phyloP scores from a whole-genome alignment of 1,140 invertebrate species.

The Conus ventricosus region DNA sequence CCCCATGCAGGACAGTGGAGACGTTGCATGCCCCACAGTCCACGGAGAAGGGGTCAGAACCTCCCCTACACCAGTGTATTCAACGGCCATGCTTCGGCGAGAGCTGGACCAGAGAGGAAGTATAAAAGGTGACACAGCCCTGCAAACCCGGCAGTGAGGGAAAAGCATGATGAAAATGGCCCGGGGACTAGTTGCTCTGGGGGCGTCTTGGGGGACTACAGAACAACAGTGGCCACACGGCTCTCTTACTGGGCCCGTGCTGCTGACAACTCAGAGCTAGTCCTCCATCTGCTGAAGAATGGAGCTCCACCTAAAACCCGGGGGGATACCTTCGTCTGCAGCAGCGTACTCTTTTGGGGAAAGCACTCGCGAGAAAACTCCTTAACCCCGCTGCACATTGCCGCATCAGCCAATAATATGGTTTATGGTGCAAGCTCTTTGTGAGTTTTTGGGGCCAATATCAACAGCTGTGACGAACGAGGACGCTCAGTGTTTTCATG shows the following conservation, averaged over 20 bases:
- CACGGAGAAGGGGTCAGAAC: not conserved
- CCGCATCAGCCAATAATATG: not conserved
- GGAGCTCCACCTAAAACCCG: constrained; percentile 20
- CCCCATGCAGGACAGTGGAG: not conserved
- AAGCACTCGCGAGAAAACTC: not conserved
- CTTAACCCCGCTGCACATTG: constrained; percentile 20
- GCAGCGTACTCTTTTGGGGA: constrained; percentile 4
- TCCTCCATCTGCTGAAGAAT: not conserved
- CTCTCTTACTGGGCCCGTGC: constrained; percentile 21
- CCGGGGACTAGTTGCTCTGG: not conserved
- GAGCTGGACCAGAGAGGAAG: constrained; percentile 12
- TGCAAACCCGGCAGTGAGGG: constrained; percentile 32
- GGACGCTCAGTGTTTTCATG: constrained; percentile 19
- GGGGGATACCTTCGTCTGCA: not conserved
- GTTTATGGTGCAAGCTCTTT: not conserved
- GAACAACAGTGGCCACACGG: constrained; percentile 26
- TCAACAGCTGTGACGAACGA: constrained; percentile 15
- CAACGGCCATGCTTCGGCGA: not conserved
- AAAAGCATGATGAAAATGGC: not conserved
- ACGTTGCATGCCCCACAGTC: not conserved
- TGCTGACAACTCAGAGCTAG: not conserved
- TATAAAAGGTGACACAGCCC: constrained; percentile 16
- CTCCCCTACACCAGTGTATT: not conserved
- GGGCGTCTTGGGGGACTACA: not conserved
- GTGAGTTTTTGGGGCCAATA: constrained; percentile 2